Evolutionary conservation across 2,888 invertebrate species (phyloP), one percentile per base, ranked within the genome.

Genomic region (Ochropleura leucogaster): DNA sequence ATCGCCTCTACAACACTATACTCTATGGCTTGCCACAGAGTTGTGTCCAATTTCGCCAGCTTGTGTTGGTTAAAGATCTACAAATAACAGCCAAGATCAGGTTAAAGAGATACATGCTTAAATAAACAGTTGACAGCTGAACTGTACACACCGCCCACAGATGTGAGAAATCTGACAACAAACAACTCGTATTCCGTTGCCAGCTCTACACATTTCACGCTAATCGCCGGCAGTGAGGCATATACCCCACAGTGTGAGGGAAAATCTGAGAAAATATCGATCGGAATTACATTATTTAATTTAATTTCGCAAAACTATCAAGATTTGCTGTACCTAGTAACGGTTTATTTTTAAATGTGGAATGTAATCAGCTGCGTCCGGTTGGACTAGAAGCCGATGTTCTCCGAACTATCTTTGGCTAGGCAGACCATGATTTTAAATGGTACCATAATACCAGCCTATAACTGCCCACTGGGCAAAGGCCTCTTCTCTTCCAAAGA

Each of bases 291-390:
- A 60, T 68, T 60, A 67, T 46, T 63, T 63, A 68, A 68, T 74
- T 67, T 18, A 46, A 59, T 51, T 77, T 51, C 68, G 57, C 16
- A 46, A 59, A 77, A 66, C 46, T 40, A 44, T 40, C 74, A 18
- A 46, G 44, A 20, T 40, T 20, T 18, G 8, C 40, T 59, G 59
- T 59, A 40, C 40, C 16, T 40, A 59, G 30, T 59, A 9, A 9
- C 16, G 8, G 16, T 16, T 59, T 59, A 59, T 59, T 59, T 59
- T 16, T n/a, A n/a, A n/a, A 30, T 60, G 42, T 18, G 42, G 3
- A 60, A n/a, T 18, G 4, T 5, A 18, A 40, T 3, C n/a, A 42
- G 42, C n/a, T 42, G 42, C 60, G 10, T 42, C 60, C 16, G 10
- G 42, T 60, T 60, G 6, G 0, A 60, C 6, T 60, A 16, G 18